A percentile compares a stretch with the other conserved stretches of the same genome.
Conservation (phyloP, 2,113 vertebrate genomes). For the Connochaetes taurinus region DNA sequence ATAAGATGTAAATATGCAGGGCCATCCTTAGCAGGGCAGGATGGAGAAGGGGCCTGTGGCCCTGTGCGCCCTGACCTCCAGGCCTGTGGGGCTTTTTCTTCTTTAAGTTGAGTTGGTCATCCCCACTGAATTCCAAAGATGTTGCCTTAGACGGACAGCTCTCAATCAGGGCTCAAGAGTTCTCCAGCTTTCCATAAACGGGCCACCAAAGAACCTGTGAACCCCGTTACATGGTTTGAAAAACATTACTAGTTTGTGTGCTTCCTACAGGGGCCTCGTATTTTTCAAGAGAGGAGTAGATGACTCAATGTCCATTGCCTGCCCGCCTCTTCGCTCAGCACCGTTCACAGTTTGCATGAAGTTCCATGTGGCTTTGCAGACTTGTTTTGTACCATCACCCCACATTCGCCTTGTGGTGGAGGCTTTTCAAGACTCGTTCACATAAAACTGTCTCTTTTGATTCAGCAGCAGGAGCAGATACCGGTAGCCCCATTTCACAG, state of each 20-base stretch:
- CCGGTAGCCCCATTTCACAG: not conserved
- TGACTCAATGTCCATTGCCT: not conserved
- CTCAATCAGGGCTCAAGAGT: rapidly evolving
- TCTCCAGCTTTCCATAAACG: not conserved
- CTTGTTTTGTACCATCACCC: rapidly evolving
- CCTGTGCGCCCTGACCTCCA: not conserved
- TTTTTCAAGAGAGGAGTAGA: not conserved
- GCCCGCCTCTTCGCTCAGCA: not conserved
- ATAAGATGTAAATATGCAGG: conserved; percentile 73
- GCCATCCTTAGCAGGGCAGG: conserved; percentile 46
- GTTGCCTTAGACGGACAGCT: not conserved
- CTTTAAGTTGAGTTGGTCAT: not conserved
- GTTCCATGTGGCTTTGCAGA: rapidly evolving
- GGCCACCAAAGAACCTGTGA: not conserved
- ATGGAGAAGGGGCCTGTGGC: not conserved
- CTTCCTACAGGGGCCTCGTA: not conserved
- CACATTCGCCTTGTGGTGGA: not conserved
- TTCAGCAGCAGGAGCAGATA: not conserved
- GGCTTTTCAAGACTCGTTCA: not conserved
- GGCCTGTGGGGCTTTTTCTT: conserved; percentile 6
- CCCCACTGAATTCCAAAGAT: not conserved
- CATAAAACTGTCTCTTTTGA: not conserved
- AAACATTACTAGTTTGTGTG: rapidly evolving
- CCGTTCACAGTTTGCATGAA: rapidly evolving
- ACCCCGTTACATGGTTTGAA: not conserved